phyloP scores from a whole-genome alignment of 2,113 vertebrate species.

The Burhinus bistriatus region DNA sequence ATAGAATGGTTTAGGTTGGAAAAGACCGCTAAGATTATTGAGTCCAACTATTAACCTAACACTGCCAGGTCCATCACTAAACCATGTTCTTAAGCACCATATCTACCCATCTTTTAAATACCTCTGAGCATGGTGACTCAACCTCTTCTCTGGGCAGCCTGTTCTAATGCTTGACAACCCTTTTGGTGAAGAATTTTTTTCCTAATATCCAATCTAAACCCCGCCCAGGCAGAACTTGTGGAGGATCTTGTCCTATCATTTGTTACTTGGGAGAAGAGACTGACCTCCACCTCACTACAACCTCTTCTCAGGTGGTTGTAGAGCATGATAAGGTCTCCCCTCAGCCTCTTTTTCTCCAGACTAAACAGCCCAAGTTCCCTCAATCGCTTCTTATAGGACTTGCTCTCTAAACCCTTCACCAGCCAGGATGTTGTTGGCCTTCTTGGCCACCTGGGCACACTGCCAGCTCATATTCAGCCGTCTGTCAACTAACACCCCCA shows the following conservation, averaged over 20 bases:
- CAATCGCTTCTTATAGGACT: neutral
- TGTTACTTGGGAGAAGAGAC: neutral
- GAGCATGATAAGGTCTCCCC: neutral
- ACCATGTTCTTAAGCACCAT: neutral
- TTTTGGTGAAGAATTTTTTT: neutral
- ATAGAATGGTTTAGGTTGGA: neutral
- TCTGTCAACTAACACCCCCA: fast-evolving
- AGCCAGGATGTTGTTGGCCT: neutral
- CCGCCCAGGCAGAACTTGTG: neutral
- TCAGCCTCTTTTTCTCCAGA: neutral
- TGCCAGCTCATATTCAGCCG: neutral
- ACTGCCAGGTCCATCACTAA: neutral
- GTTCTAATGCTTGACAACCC: neutral
- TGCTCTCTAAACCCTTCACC: neutral
- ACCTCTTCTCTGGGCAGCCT: neutral
- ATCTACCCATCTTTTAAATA: neutral
- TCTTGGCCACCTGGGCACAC: neutral
- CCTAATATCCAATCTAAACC: neutral
- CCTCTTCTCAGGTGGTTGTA: neutral
- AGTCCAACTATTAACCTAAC: neutral
- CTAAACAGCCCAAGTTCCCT: neutral
- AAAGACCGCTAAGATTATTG: neutral
- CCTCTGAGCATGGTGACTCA: neutral
- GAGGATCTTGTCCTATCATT: neutral
- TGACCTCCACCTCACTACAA: neutral